phyloP scores from a whole-genome alignment of 2,113 vertebrate genomes.

The Athene cunicularia region DNA sequence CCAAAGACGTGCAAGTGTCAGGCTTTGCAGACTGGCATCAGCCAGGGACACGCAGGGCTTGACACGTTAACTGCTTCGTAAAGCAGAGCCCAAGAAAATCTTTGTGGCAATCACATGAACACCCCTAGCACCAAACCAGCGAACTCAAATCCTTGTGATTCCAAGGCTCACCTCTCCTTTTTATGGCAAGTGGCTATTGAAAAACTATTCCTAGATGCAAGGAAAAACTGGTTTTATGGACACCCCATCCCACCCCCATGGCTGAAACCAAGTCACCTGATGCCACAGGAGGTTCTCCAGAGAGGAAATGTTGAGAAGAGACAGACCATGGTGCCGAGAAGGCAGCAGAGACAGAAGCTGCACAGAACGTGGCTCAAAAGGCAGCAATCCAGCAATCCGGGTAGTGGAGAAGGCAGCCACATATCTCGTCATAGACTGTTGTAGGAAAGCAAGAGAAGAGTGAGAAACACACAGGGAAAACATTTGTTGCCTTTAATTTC shows the following conservation, averaged over 20 bases:
- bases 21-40: neutral
- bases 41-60: accelerated
- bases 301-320: neutral
- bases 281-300: neutral
- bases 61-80: neutral
- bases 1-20: neutral
- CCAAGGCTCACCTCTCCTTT: neutral
- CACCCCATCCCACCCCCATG: too few species aligned
- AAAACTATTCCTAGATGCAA: neutral
- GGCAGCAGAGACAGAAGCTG: neutral
- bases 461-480: neutral
- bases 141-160: neutral
- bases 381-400: too few species aligned
- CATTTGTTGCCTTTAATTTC: neutral
- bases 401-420: neutral
- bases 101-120: neutral
- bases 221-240: neutral
- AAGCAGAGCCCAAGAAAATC: neutral
- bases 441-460: neutral
- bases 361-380: accelerated
- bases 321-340: neutral
- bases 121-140: neutral
- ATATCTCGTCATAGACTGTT: accelerated
- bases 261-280: neutral
- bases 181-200: neutral